These are phyloP conservation scores for Microplitis mediator DNA, from an alignment of 1,140 invertebrate genomes.

Conservation along the genomic window DNA sequence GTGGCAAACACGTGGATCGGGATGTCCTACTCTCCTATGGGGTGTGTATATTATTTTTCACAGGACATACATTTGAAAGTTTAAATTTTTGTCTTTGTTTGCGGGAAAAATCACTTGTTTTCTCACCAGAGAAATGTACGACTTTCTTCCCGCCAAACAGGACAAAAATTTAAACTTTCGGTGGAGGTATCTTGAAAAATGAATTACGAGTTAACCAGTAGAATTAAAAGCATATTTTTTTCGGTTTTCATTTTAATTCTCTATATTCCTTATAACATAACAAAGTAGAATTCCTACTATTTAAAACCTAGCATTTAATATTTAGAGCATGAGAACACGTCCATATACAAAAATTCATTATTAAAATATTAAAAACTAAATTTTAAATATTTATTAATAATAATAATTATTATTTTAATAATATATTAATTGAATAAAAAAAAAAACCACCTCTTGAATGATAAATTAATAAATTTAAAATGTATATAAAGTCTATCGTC, in stretches of 20 bases:
- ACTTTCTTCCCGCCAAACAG: no score
- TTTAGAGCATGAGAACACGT: slow-evolving; percentile 38
- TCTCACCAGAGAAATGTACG: no score
- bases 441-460: slow-evolving; percentile 27
- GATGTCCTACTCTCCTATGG: no score
- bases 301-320: slow-evolving; percentile 24
- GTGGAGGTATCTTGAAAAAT: not conserved
- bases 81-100: no score
- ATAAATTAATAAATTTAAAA: slow-evolving; percentile 18
- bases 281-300: slow-evolving; percentile 19
- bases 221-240: not conserved
- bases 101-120: no score
- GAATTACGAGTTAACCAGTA: not conserved
- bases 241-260: not conserved
- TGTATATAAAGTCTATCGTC: slow-evolving; percentile 56
- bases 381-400: slow-evolving; percentile 22
- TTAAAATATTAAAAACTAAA: slow-evolving; percentile 30
- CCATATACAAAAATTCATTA: slow-evolving; percentile 45
- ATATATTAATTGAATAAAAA: slow-evolving; percentile 20
- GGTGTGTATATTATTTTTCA: no score
- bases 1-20: no score
- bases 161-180: no score
- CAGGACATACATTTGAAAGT: no score
- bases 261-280: slow-evolving; percentile 16
- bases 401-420: slow-evolving; percentile 23